phyloP scores from a whole-genome alignment of 2,888 invertebrate genomes.

The Drosophila stalkeri region DNA sequence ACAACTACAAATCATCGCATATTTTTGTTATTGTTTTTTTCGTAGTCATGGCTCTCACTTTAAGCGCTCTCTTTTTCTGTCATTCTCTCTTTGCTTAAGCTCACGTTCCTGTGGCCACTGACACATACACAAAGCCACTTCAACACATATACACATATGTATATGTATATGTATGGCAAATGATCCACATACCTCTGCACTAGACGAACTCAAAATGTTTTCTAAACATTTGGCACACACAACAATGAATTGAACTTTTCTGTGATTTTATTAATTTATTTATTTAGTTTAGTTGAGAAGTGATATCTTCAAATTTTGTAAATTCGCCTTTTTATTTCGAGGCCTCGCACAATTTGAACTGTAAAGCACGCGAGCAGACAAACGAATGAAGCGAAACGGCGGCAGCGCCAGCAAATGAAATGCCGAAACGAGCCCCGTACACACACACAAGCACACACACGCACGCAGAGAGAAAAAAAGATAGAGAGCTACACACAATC shows the following conservation, averaged over 20 bases:
- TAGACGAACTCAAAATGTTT: conserved; percentile 34
- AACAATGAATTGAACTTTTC: conserved; percentile 23
- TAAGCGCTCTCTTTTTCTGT: conserved; percentile 21
- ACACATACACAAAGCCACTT: conserved; percentile 13
- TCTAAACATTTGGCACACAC: conserved; percentile 57
- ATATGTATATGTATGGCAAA: conserved; percentile 7
- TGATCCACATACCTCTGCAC: conserved; percentile 62
- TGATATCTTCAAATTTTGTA: conserved; percentile 7
- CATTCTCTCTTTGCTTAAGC: conserved; percentile 37
- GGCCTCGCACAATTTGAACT: conserved; percentile 53
- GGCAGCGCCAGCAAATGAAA: conserved; percentile 70
- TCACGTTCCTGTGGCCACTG: conserved; percentile 43
- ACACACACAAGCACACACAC: conserved; percentile 9
- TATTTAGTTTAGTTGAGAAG: conserved; percentile 4
- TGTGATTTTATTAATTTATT: conserved; percentile 3
- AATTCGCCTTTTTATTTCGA: conserved; percentile 2
- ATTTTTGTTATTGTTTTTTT: conserved; percentile 33
- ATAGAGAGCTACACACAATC: neutral
- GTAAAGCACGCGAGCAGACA: conserved; percentile 78
- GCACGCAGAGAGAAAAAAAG: neutral
- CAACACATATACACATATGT: neutral
- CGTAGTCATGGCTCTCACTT: conserved; percentile 38
- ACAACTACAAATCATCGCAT: conserved; percentile 4
- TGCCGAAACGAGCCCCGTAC: conserved; percentile 61
- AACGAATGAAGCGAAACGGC: conserved; percentile 80